Evolutionary conservation across 2,888 invertebrate species (phyloP).

Genomic region (Carterocephalus palaemon): DNA sequence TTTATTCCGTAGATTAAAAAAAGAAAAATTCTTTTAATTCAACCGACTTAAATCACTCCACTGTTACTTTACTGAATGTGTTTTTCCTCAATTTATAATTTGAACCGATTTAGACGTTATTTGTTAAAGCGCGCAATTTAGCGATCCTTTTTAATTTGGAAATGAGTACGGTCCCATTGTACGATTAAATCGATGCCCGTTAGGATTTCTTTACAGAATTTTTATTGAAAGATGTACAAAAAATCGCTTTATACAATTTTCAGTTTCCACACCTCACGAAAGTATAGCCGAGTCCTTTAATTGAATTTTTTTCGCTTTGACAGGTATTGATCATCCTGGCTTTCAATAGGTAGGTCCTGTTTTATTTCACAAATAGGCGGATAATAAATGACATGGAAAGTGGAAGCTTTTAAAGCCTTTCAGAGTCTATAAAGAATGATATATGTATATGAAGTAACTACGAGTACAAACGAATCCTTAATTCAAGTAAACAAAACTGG

Average conservation of each 20-base stretch:
- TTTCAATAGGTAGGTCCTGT: conserved; percentile 61
- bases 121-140: conserved; percentile 13
- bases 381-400: conserved; percentile 66
- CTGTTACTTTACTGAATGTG: too few species aligned
- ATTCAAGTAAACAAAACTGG: too few species aligned
- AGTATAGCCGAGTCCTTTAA: conserved; percentile 61
- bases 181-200: conserved; percentile 44
- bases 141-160: conserved; percentile 14
- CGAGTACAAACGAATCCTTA: neutral
- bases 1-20: too few species aligned
- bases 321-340: conserved; percentile 66
- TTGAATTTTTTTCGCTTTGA: conserved; percentile 68
- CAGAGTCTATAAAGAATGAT: conserved; percentile 60
- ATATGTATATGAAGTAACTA: conserved; percentile 36
- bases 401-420: conserved; percentile 64
- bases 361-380: conserved; percentile 60
- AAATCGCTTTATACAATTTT: conserved; percentile 64
- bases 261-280: conserved; percentile 61
- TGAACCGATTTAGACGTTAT: neutral
- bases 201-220: conserved; percentile 55
- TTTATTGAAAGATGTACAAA: conserved; percentile 50
- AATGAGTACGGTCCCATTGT: conserved; percentile 36
- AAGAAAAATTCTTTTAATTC: too few species aligned
- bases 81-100: conserved; percentile 7
- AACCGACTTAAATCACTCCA: too few species aligned